Evolutionary conservation across 2,888 invertebrate genomes (phyloP), one percentile per base, ranked within the genome.

Genomic region (Epinotia bilunana): DNA sequence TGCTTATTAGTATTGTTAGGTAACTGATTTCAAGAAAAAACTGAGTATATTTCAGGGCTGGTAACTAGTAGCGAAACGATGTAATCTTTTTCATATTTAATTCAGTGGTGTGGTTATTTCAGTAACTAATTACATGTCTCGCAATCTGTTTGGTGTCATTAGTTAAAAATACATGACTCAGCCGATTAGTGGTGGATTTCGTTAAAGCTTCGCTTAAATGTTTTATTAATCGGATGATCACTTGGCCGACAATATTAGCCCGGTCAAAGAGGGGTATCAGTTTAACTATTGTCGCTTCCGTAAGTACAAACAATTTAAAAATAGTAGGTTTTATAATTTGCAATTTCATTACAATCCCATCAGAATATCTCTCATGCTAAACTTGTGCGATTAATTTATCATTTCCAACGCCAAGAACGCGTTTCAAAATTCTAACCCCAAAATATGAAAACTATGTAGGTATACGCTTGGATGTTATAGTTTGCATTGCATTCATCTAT

Each of bases 141-240:
- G 55, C 49, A 53, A 33, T 74, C 71, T 71, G 53, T 71, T 65
- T 65, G 28, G 71, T 53, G 69, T 43, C 57, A 71, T 61, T 73
- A 62, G 74, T 78, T 73, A 73, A 72, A 75, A 76, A 73, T 78
- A 76, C 71, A 76, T 72, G 63, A 70, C 65, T 75, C 61, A 76
- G 55, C 63, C 68, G 39, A 76, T 74, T 69, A 70, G 75, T 67
- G 77, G 77, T 77, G 69, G 73, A 77, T 80, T 80, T 80, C 60
- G 79, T 80, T 78, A 63, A 80, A 82, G 79, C 77, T 78, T 81
- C 79, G 72, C 74, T 78, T 78, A 80, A 78, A 84, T 85, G 80
- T 83, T 82, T 84, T 87, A 84, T 84, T 85, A 81, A 85, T 79
- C 68, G 76, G 72, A 76, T 78, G 77, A 81, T 81, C 79, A 80